Percentiles rank a stretch among this genome's conserved stretches.
Conservation (phyloP, 1,140 invertebrate genomes). For the Euura saliciscinereae region DNA sequence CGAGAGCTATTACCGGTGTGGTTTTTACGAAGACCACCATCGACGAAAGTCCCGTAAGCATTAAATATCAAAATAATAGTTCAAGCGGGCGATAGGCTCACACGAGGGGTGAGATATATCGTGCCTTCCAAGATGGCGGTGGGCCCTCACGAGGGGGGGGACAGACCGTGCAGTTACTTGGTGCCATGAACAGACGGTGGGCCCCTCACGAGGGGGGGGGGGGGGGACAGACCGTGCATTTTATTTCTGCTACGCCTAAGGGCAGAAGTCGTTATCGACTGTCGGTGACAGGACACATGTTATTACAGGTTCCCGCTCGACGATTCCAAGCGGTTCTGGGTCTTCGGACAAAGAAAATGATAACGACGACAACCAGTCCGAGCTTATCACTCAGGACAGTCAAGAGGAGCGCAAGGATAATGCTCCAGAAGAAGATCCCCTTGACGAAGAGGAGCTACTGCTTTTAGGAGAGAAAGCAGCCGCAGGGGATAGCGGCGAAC, state of each 20-base stretch:
- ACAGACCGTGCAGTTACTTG: neutral
- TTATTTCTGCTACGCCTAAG: neutral
- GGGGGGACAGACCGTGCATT: neutral
- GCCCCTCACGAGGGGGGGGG: neutral
- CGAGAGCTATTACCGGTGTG: no score
- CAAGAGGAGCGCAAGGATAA: neutral
- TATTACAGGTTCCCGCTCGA: neutral
- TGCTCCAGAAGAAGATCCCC: neutral
- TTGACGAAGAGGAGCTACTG: neutral
- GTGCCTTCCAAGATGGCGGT: neutral
- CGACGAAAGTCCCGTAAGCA: no score
- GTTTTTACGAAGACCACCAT: no score
- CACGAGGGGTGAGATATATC: neutral
- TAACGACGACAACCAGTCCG: neutral
- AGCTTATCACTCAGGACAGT: neutral
- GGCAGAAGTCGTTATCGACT: neutral
- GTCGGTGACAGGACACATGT: neutral
- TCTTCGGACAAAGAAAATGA: neutral
- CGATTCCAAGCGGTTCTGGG: no score
- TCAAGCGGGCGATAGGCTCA: neutral
- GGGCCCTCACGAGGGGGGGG: neutral
- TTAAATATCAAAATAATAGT: neutral
- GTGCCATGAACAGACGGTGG: no score
- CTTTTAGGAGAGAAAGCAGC: constrained; percentile 9
- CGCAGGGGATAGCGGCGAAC: neutral